A percentile compares a stretch with the other conserved stretches of the same genome.
These are phyloP conservation scores for Manis crassicaudata DNA, from an alignment of 2,797 vertebrate genomes.

Conservation along the genomic window DNA sequence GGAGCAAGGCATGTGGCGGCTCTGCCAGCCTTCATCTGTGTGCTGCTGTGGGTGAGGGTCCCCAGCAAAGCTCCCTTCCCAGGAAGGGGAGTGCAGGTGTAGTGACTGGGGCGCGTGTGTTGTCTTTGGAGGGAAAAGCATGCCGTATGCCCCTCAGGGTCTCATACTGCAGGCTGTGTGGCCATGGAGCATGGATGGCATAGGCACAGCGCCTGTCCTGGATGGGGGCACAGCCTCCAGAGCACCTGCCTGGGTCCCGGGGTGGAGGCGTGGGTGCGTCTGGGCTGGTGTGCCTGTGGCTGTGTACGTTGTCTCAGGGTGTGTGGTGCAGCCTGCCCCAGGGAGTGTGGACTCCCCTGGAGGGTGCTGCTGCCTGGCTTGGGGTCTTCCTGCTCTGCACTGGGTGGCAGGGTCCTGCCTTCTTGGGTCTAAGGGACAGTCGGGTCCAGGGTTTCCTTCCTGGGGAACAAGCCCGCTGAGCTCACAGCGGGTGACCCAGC, in stretches of 20 bases:
- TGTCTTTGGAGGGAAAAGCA: not conserved
- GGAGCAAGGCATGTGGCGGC: not conserved
- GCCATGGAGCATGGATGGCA: rapidly evolving
- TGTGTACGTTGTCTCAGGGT: not conserved
- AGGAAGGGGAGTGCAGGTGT: no score
- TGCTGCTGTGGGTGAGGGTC: not conserved
- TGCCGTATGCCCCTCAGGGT: rapidly evolving
- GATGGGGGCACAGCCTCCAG: not conserved
- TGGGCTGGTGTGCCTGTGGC: not conserved
- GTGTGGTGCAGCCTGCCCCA: not conserved
- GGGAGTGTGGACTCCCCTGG: not conserved
- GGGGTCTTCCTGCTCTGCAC: rapidly evolving
- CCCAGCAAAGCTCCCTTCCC: no score
- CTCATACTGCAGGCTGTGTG: rapidly evolving
- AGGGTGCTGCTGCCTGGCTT: not conserved
- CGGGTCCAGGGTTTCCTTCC: not conserved
- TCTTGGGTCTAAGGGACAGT: not conserved
- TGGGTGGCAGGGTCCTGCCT: rapidly evolving
- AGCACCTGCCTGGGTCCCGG: not conserved
- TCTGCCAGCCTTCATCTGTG: rapidly evolving
- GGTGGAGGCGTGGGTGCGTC: rapidly evolving
- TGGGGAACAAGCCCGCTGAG: not conserved
- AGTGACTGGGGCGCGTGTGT: not conserved
- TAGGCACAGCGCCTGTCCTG: not conserved
- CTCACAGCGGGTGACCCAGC: not conserved